Base-by-base conservation (phyloP, 2,888 invertebrate genomes). In the Drosophila neotestacea region DNA sequence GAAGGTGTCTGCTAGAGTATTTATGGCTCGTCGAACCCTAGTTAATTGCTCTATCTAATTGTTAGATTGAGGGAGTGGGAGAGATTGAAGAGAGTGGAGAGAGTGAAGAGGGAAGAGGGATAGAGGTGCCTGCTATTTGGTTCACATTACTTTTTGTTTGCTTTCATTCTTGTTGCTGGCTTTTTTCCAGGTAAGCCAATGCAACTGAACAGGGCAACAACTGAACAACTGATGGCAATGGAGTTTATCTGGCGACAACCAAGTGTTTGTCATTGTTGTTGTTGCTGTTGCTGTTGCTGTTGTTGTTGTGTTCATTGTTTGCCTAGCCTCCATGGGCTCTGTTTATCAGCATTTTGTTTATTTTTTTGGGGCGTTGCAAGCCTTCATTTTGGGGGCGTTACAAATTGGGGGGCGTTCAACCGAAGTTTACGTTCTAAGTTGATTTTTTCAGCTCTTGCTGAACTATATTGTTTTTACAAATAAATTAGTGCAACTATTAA, bases 221-320 rank as follows among this genome's bases (percentile, higher is more conserved):
- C 47, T 32, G 42, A 30, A 32, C 41, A 56, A 51, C 54, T 39
- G 58, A 60, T 67, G 73, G 39, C 55, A 38, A 48, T 56, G 58
- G 59, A 63, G 69, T 73, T 75, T 75, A 74, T 73, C 74, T 74
- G 55, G 58, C 75, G 56, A 64, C 54, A 74, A 42, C 38, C 41
- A 34, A 60, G 56, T 78, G 70, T 75, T 75, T 75, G 75, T 63
- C 63, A 59, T 72, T 61, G 52, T 50, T 59, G 55, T 60, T 34
- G 41, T 48, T 44, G 47, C 36, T 70, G 41, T 44, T 52, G 54
- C 56, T 60, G 50, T 48, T 48, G 55, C 42, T 36, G 48, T 55
- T 55, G 42, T 41, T 36, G 48, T 55, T 55, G 42, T 41, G 47
- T 28, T 41, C 59, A 60, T 68, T 78, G 78, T 74, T 51, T 67